Conservation (phyloP, 2,888 invertebrate species). For the Nebria salina region DNA sequence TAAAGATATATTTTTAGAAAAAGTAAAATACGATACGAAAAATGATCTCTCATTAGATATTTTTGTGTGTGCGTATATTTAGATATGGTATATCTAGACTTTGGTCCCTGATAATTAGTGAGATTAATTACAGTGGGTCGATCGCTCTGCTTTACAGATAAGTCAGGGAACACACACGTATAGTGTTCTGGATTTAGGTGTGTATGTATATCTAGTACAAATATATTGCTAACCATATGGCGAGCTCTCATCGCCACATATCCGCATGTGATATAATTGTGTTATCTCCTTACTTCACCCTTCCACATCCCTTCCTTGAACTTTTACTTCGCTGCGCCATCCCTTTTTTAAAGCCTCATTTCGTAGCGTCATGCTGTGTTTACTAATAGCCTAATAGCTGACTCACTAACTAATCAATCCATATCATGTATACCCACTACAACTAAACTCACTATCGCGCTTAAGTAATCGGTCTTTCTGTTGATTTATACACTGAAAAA, state of each 20-base stretch:
- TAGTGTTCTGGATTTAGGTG: conserved; percentile 48
- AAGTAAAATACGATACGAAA: no score
- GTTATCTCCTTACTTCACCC: conserved; percentile 51
- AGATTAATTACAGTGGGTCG: conserved; percentile 38
- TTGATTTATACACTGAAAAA: no score
- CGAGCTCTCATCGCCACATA: conserved; percentile 50
- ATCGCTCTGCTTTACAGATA: conserved; percentile 25
- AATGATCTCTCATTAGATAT: no score
- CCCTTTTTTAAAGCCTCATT: neutral
- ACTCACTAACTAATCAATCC: conserved; percentile 16
- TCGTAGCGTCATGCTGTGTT: conserved; percentile 12
- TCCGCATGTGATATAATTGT: conserved; percentile 23
- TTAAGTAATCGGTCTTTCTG: no score
- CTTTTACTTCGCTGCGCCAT: neutral
- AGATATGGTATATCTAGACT: neutral
- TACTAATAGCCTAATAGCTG: neutral
- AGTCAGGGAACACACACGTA: conserved; percentile 44
- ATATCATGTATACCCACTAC: no score
- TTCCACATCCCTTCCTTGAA: neutral
- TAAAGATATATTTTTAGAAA: neutral
- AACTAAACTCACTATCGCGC: no score
- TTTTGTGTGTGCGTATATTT: no score
- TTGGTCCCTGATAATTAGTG: conserved; percentile 37
- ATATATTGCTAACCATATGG: conserved; percentile 54
- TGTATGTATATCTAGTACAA: conserved; percentile 53